Percentiles rank a stretch among this genome's conserved stretches.
These are phyloP conservation scores for Scomberomorus guttatus DNA, from an alignment of 2,797 vertebrate species.

Conservation along the genomic window DNA sequence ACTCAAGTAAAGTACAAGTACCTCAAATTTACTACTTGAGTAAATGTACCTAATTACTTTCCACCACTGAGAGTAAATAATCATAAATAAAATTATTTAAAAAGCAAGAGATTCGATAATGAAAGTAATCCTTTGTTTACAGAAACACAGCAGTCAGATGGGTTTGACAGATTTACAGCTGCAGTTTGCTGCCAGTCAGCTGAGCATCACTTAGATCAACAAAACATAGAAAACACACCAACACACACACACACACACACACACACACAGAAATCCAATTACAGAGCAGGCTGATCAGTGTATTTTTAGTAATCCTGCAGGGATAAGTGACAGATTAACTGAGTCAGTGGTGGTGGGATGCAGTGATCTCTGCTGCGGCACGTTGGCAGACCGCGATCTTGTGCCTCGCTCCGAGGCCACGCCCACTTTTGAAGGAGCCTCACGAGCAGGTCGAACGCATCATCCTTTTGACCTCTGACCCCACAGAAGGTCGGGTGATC, in stretches of 20 bases:
- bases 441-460: conserved; percentile 17
- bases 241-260: conserved; percentile 13
- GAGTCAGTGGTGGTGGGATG: conserved; percentile 36
- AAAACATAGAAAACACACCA: conserved; percentile 19
- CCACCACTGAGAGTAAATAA: too few relatives aligned
- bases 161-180: too few relatives aligned
- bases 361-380: conserved; percentile 65
- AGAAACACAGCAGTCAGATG: background rate
- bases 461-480: conserved; percentile 52
- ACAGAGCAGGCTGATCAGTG: conserved; percentile 61
- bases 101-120: background rate
- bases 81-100: too few relatives aligned
- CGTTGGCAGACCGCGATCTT: conserved; percentile 48
- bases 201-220: conserved; percentile 10
- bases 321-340: conserved; percentile 77
- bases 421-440: background rate
- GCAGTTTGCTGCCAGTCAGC: background rate
- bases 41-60: too few relatives aligned
- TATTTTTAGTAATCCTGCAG: conserved; percentile 85
- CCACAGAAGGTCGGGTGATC: conserved; percentile 14
- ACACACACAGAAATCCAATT: conserved; percentile 74
- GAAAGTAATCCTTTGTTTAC: background rate
- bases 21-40: too few relatives aligned
- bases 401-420: conserved; percentile 4
- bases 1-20: too few relatives aligned